Conservation (phyloP, 2,113 vertebrate species). For the Urocitellus parryii region DNA sequence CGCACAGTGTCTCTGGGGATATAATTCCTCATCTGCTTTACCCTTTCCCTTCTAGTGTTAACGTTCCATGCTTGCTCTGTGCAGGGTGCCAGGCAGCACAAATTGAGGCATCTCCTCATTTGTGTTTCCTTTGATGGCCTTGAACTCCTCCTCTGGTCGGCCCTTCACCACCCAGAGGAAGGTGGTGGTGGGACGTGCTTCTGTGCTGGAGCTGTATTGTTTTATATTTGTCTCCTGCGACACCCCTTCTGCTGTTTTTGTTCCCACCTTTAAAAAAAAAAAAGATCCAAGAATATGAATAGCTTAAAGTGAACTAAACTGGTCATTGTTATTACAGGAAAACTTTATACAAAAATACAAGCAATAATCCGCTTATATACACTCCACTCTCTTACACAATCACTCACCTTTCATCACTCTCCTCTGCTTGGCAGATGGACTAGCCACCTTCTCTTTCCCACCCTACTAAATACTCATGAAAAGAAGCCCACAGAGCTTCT, state of each 20-base stretch:
- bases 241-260: background rate
- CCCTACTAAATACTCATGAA: background rate
- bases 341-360: background rate
- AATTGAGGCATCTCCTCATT: constrained; percentile 62
- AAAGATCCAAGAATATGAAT: background rate
- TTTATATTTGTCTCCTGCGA: background rate
- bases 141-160: constrained; percentile 52
- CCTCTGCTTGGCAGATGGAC: background rate
- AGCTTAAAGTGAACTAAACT: constrained; percentile 53
- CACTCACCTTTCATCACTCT: background rate
- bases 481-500: constrained; percentile 35
- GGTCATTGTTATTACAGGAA: constrained; percentile 50
- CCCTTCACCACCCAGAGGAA: background rate
- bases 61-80: constrained; percentile 54
- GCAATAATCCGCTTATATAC: background rate
- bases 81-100: constrained; percentile 56
- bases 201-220: background rate
- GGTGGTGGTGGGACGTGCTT: background rate
- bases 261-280: constrained; percentile 51
- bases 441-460: background rate
- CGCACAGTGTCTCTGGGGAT: constrained; percentile 75
- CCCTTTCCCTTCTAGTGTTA: constrained; percentile 59
- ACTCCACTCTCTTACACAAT: background rate
- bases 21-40: constrained; percentile 75
- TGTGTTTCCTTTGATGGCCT: constrained; percentile 60